phyloP scores from a whole-genome alignment of 2,888 invertebrate species.

The Acrocyrtus sp. region DNA sequence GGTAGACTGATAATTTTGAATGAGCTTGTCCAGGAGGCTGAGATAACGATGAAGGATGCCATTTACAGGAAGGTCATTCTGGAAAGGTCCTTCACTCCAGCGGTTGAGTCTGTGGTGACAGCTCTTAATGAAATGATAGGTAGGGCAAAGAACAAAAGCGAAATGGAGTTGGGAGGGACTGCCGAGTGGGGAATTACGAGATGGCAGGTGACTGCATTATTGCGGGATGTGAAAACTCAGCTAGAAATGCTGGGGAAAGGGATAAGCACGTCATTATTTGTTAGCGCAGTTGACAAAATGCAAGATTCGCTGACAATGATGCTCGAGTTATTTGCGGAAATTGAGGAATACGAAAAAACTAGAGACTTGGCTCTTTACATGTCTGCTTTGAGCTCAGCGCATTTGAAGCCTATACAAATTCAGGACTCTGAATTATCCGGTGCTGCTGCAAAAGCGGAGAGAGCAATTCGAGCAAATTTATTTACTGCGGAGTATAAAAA shows the following conservation, averaged over 20 bases:
- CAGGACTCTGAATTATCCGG: not conserved
- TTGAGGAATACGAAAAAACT: conserved; percentile 2
- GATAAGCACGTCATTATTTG: not conserved
- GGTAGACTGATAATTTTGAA: not conserved
- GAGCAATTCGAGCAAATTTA: not conserved
- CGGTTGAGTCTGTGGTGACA: not conserved
- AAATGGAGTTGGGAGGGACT: too few species aligned
- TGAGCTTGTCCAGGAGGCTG: not conserved
- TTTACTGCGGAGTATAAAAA: conserved; percentile 10
- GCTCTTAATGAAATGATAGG: too few species aligned
- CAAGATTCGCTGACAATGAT: conserved; percentile 10
- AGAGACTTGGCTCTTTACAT: not conserved
- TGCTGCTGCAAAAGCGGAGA: too few species aligned
- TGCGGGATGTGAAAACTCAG: not conserved
- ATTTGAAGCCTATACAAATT: not conserved
- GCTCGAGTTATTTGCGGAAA: conserved; percentile 2
- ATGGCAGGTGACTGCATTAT: not conserved
- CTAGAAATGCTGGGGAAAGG: not conserved
- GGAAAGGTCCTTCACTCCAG: not conserved
- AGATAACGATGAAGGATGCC: not conserved
- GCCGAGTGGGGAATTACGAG: not conserved
- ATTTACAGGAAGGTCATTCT: not conserved
- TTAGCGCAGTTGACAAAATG: not conserved
- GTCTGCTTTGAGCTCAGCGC: not conserved
- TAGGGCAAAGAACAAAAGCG: too few species aligned